Conservation (phyloP, 2,113 vertebrate species). For the Neotoma lepida region DNA sequence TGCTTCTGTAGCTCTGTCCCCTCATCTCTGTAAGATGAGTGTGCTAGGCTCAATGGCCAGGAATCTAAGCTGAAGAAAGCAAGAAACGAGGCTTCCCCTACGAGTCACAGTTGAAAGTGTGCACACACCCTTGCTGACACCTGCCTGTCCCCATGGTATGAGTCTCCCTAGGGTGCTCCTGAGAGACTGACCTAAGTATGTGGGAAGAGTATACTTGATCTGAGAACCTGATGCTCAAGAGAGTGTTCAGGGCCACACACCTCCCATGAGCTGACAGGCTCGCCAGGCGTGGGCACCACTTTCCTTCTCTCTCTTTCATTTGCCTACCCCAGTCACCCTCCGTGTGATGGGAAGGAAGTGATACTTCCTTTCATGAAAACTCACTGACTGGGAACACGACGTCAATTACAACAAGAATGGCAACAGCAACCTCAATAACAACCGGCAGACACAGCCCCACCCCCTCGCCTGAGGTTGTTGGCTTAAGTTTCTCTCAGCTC, state of each 20-base stretch:
- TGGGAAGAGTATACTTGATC: not conserved
- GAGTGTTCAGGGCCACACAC: not conserved
- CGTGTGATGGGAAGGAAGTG: conserved; percentile 71
- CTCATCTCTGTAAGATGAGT: not conserved
- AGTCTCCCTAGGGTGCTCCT: not conserved
- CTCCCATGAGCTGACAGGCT: not conserved
- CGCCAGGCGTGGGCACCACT: not conserved
- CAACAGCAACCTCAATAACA: conserved; percentile 56
- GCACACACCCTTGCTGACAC: not conserved
- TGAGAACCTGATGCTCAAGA: not conserved
- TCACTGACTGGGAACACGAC: conserved; percentile 66
- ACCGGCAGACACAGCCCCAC: conserved; percentile 33
- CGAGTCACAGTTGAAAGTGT: not conserved
- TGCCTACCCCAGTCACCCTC: conserved; percentile 35
- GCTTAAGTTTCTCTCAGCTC: conserved; percentile 56
- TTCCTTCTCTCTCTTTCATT: not conserved
- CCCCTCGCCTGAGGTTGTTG: conserved; percentile 53
- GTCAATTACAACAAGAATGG: conserved; percentile 65
- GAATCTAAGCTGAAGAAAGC: not conserved
- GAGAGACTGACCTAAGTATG: not conserved
- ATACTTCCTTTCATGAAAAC: conserved; percentile 82
- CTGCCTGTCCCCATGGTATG: not conserved
- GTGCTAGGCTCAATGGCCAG: not conserved
- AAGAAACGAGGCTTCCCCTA: not conserved
- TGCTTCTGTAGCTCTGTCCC: not conserved